Evolutionary conservation across 2,797 vertebrate species (phyloP).

Genomic region (Centroberyx gerrardi): DNA sequence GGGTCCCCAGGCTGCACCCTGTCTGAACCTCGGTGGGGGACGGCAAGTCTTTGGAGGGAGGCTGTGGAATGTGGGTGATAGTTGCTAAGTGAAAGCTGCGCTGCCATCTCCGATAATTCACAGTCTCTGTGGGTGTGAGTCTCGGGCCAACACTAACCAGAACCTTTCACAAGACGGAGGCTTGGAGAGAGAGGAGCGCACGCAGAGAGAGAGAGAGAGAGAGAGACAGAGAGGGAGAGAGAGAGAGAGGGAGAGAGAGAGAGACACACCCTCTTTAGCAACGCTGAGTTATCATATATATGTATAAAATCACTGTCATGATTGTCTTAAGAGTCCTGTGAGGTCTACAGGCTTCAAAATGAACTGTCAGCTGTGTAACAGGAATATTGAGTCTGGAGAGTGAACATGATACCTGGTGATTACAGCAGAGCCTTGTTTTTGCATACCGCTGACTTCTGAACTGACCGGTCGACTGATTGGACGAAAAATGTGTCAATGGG

Average conservation of each 20-base stretch:
- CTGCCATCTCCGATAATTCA: slow-evolving; percentile 70
- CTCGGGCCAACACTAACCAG: slow-evolving; percentile 72
- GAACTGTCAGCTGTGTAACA: slow-evolving; percentile 4
- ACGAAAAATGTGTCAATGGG: not conserved
- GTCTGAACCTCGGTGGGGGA: slow-evolving; percentile 50
- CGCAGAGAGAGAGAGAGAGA: slow-evolving; percentile 9
- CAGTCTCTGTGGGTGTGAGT: slow-evolving; percentile 74
- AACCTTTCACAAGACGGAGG: slow-evolving; percentile 70
- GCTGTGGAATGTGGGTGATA: slow-evolving; percentile 83
- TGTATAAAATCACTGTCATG: slow-evolving; percentile 2
- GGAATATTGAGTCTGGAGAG: slow-evolving; percentile 20
- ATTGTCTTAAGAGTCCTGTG: slow-evolving; percentile 22
- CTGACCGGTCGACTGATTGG: not conserved
- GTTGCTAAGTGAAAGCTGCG: slow-evolving; percentile 80
- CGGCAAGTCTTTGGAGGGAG: slow-evolving; percentile 70
- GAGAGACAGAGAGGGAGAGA: slow-evolving; percentile 14
- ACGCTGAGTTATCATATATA: not conserved
- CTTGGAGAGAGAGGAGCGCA: slow-evolving; percentile 43
- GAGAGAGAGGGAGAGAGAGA: not conserved
- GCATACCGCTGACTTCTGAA: not conserved
- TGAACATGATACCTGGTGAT: slow-evolving; percentile 24
- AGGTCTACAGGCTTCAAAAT: slow-evolving; percentile 42
- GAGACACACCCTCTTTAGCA: slow-evolving; percentile 25
- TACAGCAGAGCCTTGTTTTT: slow-evolving; percentile 25
- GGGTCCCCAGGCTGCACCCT: slow-evolving; percentile 43